Conservation (phyloP, 2,797 vertebrate genomes). For the Lerista edwardsae region DNA sequence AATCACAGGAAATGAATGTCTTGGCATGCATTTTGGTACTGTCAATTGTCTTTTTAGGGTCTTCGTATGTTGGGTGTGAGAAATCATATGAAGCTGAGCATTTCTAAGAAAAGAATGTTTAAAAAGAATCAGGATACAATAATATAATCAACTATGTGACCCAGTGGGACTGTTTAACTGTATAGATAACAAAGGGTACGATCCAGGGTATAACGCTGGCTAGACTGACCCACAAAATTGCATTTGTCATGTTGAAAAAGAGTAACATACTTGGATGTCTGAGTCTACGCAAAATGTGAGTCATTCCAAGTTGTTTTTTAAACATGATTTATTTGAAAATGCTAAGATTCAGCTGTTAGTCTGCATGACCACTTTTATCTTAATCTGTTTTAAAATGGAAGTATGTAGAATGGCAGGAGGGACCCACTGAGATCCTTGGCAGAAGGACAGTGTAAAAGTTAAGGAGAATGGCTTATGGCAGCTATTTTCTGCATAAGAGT, state of each 20-base stretch:
- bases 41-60: slow-evolving; percentile 25
- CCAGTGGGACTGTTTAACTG: neutral
- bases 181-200: too few relatives aligned
- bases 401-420: slow-evolving; percentile 3
- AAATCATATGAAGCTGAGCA: slow-evolving; percentile 47
- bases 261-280: slow-evolving; percentile 18
- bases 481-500: neutral
- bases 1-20: slow-evolving; percentile 3
- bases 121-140: slow-evolving; percentile 61
- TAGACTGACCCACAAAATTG: neutral
- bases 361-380: neutral
- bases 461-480: neutral
- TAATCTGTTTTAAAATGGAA: slow-evolving; percentile 18
- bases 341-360: neutral
- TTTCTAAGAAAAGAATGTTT: too few relatives aligned
- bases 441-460: neutral
- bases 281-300: neutral
- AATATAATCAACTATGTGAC: slow-evolving; percentile 39
- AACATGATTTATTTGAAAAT: neutral
- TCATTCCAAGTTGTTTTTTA: neutral
- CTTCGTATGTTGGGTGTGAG: slow-evolving; percentile 51
- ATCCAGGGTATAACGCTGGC: neutral
- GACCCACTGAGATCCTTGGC: neutral
- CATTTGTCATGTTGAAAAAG: slow-evolving; percentile 5
- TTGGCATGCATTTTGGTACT: neutral